Conservation (phyloP, 2,113 vertebrate species). For the Micronycteris hirsuta region DNA sequence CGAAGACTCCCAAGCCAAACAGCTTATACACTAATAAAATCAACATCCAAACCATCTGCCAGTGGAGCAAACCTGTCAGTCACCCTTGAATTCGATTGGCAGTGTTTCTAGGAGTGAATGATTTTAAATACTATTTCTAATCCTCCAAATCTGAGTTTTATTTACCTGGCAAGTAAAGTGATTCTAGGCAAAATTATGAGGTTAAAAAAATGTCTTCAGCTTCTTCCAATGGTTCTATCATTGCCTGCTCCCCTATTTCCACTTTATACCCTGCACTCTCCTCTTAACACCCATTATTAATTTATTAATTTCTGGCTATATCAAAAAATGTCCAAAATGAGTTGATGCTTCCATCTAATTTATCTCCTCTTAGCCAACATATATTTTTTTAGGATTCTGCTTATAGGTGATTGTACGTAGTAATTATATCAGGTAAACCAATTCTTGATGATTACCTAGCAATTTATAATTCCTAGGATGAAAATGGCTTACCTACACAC, state of each 20-base stretch:
- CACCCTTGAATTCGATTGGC: neutral
- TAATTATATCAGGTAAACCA: neutral
- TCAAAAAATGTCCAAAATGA: neutral
- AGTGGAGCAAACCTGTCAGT: slow-evolving; percentile 11
- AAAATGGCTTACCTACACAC: neutral
- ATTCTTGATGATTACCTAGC: neutral
- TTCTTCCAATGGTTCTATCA: neutral
- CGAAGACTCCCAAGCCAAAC: slow-evolving; percentile 17
- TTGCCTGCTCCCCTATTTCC: fast-evolving
- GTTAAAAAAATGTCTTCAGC: neutral
- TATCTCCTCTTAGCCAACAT: neutral
- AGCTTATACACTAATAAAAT: slow-evolving; percentile 33
- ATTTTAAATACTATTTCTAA: slow-evolving; percentile 24
- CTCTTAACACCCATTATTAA: neutral
- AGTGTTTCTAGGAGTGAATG: slow-evolving; percentile 22
- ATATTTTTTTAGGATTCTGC: neutral
- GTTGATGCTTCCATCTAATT: neutral
- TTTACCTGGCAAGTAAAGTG: neutral
- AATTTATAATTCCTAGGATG: neutral
- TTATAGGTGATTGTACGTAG: neutral
- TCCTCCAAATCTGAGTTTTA: neutral
- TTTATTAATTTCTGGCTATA: too few relatives aligned
- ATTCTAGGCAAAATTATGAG: neutral
- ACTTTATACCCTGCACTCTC: neutral
- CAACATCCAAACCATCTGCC: slow-evolving; percentile 13